Conservation (phyloP, 2,113 vertebrate genomes). For the Ibidorhyncha struthersii region DNA sequence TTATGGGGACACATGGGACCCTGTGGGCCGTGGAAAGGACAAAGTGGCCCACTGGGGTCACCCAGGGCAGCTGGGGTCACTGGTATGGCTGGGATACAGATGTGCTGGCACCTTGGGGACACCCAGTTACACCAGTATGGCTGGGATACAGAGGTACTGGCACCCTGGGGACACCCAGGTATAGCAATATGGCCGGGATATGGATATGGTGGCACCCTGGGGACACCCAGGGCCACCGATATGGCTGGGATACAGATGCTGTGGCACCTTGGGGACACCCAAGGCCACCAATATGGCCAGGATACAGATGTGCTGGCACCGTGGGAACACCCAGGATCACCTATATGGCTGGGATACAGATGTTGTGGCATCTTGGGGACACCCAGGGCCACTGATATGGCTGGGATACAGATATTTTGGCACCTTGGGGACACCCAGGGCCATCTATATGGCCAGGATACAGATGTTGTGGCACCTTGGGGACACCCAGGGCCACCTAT, state of each 20-base stretch:
- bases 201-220: rapidly evolving
- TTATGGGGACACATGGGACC: rapidly evolving
- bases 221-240: rapidly evolving
- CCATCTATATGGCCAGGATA: background rate
- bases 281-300: rapidly evolving
- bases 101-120: background rate
- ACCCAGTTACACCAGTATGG: rapidly evolving
- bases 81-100: too few relatives aligned
- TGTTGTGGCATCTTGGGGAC: too few relatives aligned
- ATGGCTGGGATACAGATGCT: rapidly evolving
- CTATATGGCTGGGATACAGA: rapidly evolving
- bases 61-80: background rate
- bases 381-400: too few relatives aligned
- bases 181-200: rapidly evolving
- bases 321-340: background rate
- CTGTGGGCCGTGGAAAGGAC: background rate
- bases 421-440: background rate
- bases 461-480: background rate
- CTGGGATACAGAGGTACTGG: background rate
- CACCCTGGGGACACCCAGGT: background rate
- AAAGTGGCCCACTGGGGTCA: background rate
- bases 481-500: background rate
- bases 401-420: background rate
- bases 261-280: background rate
- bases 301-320: too few relatives aligned